Base-by-base conservation (phyloP, 2,888 invertebrate species). In the Melipona bicolor region DNA sequence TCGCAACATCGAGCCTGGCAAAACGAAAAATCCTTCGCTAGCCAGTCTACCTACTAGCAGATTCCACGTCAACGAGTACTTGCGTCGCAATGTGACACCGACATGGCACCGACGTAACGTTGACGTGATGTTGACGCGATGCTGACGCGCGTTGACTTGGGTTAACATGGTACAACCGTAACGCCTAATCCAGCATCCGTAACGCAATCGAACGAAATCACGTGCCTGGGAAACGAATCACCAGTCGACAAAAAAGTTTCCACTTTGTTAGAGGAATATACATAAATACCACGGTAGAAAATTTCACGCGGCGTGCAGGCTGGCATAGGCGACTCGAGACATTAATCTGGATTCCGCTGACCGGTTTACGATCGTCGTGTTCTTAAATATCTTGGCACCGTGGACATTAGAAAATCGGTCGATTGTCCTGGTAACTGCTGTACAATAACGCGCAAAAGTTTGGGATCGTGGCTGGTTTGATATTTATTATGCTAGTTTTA, bases 311-410 rank as follows among this genome's bases (percentile, higher is more conserved):
- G 24, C 36, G 68, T 56, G 17, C 11, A 27, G 32, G 61, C 21
- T 4, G 15, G n/a, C 9, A 61, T 24, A 17, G 5, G 17, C 17
- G 19, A 32, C 27, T 72, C 24, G 9, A 27, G 27, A 24, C 76
- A 77, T 84, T 82, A 82, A 72, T 82, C 74, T 71, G 77, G 82
- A 80, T 83, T 76, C 73, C 27, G 56, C 62, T 13, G 78, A 78
- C 78, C 75, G 82, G 84, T 84, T 84, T 82, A 75, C 67, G 78
- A 67, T 62, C 74, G 19, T 19, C 24, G 61, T 61, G 56, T 71
- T 82, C 59, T 24, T 70, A 62, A 78, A 77, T 50, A 61, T 77
- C 78, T 36, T 11, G 9, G 54, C n/a, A 21, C 32, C 17, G 17
- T n/a, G 49, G 43, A 54, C 32, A 59, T 19, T 49, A 50, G 54